These are phyloP conservation scores for Crotophaga sulcirostris DNA, from an alignment of 2,113 vertebrate species.

Conservation along the genomic window DNA sequence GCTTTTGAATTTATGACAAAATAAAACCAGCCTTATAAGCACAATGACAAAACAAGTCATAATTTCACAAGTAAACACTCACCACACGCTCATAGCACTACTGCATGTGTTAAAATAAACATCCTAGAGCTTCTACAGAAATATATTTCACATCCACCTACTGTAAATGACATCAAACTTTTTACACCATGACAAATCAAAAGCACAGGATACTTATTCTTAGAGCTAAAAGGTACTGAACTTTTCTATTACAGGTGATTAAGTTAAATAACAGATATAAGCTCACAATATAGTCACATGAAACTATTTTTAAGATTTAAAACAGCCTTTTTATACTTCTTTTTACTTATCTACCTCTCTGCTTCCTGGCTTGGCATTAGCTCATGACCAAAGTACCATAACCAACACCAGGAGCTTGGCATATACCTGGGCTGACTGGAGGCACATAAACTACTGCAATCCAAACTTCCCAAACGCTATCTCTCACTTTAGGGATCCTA, in stretches of 20 bases:
- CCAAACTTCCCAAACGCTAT: background rate
- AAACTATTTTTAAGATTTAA: background rate
- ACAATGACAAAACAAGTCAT: background rate
- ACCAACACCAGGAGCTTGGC: background rate
- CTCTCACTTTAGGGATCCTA: background rate
- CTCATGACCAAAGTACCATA: background rate
- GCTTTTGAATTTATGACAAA: background rate
- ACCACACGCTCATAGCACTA: background rate
- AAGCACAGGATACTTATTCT: background rate
- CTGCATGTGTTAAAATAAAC: background rate
- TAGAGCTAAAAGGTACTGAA: background rate
- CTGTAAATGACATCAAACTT: background rate
- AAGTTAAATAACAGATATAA: background rate
- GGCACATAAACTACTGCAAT: background rate
- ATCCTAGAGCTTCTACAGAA: background rate
- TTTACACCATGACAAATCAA: background rate
- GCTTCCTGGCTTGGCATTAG: background rate
- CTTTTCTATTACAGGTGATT: background rate
- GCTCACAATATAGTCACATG: background rate
- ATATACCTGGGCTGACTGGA: background rate
- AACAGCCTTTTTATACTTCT: background rate
- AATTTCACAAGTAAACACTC: background rate
- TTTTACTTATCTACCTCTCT: background rate
- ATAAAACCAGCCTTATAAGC: background rate
- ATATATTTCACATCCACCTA: background rate